phyloP scores from a whole-genome alignment of 2,888 invertebrate species.

The Lithophane leautieri region DNA sequence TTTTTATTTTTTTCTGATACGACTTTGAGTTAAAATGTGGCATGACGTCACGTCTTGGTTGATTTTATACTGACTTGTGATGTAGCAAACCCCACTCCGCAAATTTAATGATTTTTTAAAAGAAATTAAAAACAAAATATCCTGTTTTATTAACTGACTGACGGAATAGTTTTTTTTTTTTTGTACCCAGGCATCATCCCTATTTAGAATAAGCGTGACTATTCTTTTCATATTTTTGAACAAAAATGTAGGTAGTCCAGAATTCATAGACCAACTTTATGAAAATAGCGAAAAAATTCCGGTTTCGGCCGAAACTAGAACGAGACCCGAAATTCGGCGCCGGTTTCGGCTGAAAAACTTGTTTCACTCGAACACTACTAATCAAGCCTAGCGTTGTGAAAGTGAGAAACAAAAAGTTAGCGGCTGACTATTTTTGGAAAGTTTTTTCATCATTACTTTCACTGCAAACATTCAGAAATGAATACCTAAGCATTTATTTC shows the following conservation, averaged over 20 bases:
- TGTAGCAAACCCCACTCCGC: too few relatives aligned
- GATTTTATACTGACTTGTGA: too few relatives aligned
- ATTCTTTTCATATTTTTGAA: neutral
- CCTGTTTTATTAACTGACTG: too few relatives aligned
- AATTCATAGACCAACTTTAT: neutral
- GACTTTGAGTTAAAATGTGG: too few relatives aligned
- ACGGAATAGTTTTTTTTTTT: too few relatives aligned
- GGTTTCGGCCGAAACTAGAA: neutral
- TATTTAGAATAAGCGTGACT: neutral
- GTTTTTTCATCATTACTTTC: slow-evolving; percentile 52
- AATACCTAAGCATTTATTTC: slow-evolving; percentile 13
- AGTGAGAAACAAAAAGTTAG: slow-evolving; percentile 38
- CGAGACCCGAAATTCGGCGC: neutral
- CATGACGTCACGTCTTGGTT: too few relatives aligned
- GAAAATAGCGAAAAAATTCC: slow-evolving; percentile 16
- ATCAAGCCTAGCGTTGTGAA: slow-evolving; percentile 55
- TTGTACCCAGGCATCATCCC: too few relatives aligned
- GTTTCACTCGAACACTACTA: slow-evolving; percentile 35
- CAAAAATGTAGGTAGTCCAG: neutral
- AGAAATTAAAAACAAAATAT: too few relatives aligned
- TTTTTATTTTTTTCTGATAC: too few relatives aligned
- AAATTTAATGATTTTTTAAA: too few relatives aligned
- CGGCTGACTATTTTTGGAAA: slow-evolving; percentile 45
- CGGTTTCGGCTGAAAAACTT: slow-evolving; percentile 11
- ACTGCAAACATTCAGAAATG: slow-evolving; percentile 20